phyloP scores from a whole-genome alignment of 1,140 invertebrate species.

The Bombus waltoni region DNA sequence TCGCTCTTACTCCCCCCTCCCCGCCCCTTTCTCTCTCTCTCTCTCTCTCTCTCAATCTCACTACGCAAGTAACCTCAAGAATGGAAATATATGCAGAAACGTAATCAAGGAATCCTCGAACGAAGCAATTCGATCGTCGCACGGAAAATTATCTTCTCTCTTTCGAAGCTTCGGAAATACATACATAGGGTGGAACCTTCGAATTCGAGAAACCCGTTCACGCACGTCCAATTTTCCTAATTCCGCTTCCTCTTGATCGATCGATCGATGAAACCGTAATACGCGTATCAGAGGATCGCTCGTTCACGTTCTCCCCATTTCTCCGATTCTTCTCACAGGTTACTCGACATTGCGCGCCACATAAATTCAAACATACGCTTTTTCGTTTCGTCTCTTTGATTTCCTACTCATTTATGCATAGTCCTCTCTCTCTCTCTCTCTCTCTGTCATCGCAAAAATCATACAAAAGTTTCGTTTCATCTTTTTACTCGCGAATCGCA shows the following conservation, averaged over 20 bases:
- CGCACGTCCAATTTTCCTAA: background rate
- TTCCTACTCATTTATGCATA: slow-evolving; percentile 9
- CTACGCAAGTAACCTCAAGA: slow-evolving; percentile 50
- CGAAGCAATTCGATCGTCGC: slow-evolving; percentile 53
- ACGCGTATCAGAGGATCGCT: background rate
- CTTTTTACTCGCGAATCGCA: background rate
- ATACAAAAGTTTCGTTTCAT: slow-evolving; percentile 30
- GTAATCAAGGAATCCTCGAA: slow-evolving; percentile 59
- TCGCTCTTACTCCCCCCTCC: no score
- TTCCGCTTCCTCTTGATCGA: background rate
- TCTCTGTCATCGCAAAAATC: background rate
- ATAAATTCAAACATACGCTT: background rate
- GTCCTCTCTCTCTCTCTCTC: slow-evolving; percentile 11
- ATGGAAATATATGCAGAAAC: slow-evolving; percentile 57
- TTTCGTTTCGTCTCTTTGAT: background rate
- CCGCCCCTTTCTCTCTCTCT: background rate
- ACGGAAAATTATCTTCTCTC: slow-evolving; percentile 25
- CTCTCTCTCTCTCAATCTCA: background rate
- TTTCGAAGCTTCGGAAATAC: background rate
- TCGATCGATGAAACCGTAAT: background rate
- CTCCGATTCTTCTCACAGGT: background rate
- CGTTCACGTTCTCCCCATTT: slow-evolving; percentile 16
- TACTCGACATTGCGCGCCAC: slow-evolving; percentile 23
- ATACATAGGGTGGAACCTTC: background rate
- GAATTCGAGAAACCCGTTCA: background rate